A percentile compares a stretch with the other conserved stretches of the same genome.
Conservation (phyloP, 2,888 invertebrate genomes). For the Dynastes hyllus region DNA sequence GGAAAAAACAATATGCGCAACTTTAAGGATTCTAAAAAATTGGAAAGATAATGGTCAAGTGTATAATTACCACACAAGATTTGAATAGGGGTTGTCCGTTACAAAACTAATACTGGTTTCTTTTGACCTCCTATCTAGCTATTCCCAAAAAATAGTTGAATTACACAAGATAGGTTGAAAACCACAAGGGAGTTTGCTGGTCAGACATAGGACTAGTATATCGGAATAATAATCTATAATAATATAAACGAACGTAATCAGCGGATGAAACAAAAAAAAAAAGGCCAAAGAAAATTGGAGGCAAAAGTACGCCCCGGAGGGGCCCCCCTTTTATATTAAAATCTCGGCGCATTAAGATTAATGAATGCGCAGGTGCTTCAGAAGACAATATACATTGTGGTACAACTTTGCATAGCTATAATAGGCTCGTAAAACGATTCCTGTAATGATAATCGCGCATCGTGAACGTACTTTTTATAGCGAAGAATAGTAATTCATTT, state of each 20-base stretch:
- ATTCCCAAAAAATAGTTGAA: too few relatives aligned
- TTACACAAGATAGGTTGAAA: too few relatives aligned
- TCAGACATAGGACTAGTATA: neutral
- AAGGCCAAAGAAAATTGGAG: neutral
- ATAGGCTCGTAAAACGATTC: neutral
- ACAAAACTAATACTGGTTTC: too few relatives aligned
- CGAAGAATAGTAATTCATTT: neutral
- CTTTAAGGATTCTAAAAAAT: too few relatives aligned
- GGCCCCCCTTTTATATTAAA: neutral
- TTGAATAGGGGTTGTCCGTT: too few relatives aligned
- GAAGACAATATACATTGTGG: constrained; percentile 2
- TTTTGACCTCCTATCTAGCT: too few relatives aligned
- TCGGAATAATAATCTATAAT: neutral
- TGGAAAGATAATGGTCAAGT: too few relatives aligned
- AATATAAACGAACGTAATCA: neutral
- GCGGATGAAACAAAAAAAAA: neutral
- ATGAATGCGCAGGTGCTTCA: neutral
- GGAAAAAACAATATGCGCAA: too few relatives aligned
- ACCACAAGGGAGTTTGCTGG: too few relatives aligned
- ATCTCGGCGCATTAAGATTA: neutral
- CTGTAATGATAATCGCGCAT: neutral
- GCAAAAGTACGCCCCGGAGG: neutral
- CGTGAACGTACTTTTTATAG: neutral
- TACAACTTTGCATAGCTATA: neutral
- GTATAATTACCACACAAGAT: too few relatives aligned